These are phyloP conservation scores for Aporrectodea caliginosa DNA, from an alignment of 1,140 invertebrate species.

Conservation along the genomic window DNA sequence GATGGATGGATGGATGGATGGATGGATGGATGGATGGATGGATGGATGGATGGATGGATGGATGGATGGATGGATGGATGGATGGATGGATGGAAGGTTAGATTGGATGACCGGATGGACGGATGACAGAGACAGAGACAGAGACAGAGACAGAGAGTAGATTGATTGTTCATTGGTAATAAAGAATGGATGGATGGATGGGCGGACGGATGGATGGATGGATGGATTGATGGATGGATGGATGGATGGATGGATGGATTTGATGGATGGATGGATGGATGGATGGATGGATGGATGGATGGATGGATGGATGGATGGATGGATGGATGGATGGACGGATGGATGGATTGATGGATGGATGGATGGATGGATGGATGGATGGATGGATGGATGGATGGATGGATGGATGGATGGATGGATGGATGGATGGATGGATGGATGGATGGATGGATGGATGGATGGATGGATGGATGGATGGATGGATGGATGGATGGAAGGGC, in stretches of 20 bases:
- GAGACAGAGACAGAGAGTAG: neutral
- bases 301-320: conserved; percentile 1
- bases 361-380: conserved; percentile 16
- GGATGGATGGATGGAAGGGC: neutral
- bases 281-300: too few relatives aligned
- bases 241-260: too few relatives aligned
- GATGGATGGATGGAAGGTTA: neutral
- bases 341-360: too few relatives aligned
- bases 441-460: conserved; percentile 4
- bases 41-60: neutral
- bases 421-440: conserved; percentile 3
- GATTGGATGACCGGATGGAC: neutral
- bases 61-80: neutral
- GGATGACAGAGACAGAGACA: neutral
- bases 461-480: neutral
- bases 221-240: too few relatives aligned
- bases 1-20: conserved; percentile 13
- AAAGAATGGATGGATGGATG: too few relatives aligned
- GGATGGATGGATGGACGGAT: too few relatives aligned
- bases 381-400: neutral
- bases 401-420: conserved; percentile 7
- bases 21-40: neutral
- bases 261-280: too few relatives aligned
- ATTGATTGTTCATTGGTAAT: neutral
- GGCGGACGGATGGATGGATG: too few relatives aligned